Base-by-base conservation (phyloP, 2,888 invertebrate species). In the Stenodera caucasica region DNA sequence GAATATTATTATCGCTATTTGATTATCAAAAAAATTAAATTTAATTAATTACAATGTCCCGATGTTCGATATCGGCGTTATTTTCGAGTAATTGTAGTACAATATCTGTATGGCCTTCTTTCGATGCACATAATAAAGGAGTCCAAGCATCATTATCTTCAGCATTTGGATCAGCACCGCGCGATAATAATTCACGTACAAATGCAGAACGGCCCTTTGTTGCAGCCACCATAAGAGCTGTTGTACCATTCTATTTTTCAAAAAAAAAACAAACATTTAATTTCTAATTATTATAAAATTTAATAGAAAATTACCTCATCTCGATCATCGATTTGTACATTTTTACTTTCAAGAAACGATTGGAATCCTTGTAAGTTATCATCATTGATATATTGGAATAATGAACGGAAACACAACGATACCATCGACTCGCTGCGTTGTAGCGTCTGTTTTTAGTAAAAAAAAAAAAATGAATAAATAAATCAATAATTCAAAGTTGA, bases 131-230 rank as follows among this genome's bases (percentile, higher is more conserved):
- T 67, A 96, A 84, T 63, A 99, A 81, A 7, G 97, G 88, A 49
- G 94, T 91, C 95, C 98, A 97, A 71, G 93, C 92, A 78, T 98
- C 98, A 74, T 88, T 86, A 81, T 98, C 98, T 74, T 93, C 91
- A 12, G 91, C 90, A 79, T 94, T 91, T 15, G 94, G 89, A 82
- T 98, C 98, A 32, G 97, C 96, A 61, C 96, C 95, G 77, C 94
- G 91, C 57, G 90, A 88, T 68, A 98, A 83, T 64, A 99, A 85
- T 74, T 93, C 88, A 55, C 91, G 87, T 53, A 92, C 94, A 79
- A 97, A 92, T 49, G 88, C 87, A 57, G 88, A 82, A 74, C 93
- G 90, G 30, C 97, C 98, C 73, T 90, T 90, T 75, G 91, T 87
- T 61, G 94, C 88, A 51, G 97, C 96, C 75, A 92, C 88, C 85